These are phyloP conservation scores for Anhinga anhinga DNA, from an alignment of 2,113 vertebrate genomes.

Conservation along the genomic window DNA sequence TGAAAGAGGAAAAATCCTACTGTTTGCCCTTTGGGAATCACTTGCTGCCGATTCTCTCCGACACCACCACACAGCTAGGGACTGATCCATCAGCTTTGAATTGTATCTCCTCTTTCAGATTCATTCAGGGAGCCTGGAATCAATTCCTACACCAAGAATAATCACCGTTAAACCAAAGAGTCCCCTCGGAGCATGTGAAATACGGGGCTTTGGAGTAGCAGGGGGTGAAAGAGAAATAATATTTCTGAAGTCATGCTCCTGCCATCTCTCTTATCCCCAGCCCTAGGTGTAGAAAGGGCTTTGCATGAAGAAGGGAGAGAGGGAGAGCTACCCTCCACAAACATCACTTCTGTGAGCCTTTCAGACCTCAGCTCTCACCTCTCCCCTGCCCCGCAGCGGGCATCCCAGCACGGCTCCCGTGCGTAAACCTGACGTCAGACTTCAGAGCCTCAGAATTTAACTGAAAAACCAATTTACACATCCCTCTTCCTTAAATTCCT, in stretches of 20 bases:
- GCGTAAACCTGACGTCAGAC: conserved; percentile 38
- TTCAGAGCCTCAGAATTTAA: neutral
- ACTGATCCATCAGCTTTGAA: neutral
- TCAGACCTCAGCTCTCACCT: neutral
- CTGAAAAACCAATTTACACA: conserved; percentile 23
- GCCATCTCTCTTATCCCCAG: neutral
- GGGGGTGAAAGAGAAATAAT: neutral
- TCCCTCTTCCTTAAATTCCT: conserved; percentile 41
- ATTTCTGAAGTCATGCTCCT: neutral
- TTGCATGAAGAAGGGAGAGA: neutral
- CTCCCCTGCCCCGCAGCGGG: neutral
- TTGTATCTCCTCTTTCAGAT: neutral
- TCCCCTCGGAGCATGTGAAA: neutral
- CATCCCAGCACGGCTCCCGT: neutral
- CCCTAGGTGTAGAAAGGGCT: neutral
- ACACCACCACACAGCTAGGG: neutral
- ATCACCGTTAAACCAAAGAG: neutral
- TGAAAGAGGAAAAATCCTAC: neutral
- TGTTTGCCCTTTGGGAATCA: neutral
- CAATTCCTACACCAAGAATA: neutral
- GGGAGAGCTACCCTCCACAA: neutral
- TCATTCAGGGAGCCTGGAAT: neutral
- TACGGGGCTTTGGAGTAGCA: accelerated
- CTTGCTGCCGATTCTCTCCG: neutral
- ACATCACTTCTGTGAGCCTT: neutral